Evolutionary conservation across 2,797 vertebrate genomes (phyloP), one percentile per base, ranked within the genome.

Genomic region (Pangasius larnaudii): DNA sequence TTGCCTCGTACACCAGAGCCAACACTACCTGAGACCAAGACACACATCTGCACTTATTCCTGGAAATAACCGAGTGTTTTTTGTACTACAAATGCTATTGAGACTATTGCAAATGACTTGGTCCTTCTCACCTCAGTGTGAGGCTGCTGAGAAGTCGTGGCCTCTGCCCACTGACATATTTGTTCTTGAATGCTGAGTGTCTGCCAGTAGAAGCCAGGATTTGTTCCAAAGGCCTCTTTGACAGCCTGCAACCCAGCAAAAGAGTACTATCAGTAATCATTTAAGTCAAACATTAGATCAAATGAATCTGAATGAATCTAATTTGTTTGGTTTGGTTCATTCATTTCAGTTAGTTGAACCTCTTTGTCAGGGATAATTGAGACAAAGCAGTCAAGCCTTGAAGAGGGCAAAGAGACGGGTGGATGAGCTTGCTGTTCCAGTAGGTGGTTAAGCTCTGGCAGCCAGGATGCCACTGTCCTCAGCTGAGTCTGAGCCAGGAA

Each of bases 181-280:
- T 90, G 22, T 84, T 95, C 95, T 89, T 90, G 90, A 8, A 93
- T 95, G 93, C 96, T 94, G 84, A 93, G 63, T 8, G 95, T 96
- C 92, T 96, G 96, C 77, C 95, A 96, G 91, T 93, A 95, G 94
- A 97, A 96, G 77, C 94, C 94, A 88, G 51, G 77, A 79, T 58
- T 94, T 79, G 88, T 82, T 0, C 87, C 91, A 91, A 96, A 96
- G 11, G 61, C 91, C 88, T 93, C 93, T 72, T 94, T 89, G 88
- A 92, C 93, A 11, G 93, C 94, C 96, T 97, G 93, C 22, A 89
- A 86, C 71, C n/a, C 53, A 89, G 74, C 11, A 82, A 56, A 53
- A 33, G 42, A 53, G 24, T 46, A 72, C 61, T n/a, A 51, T n/a
- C n/a, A 63, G 10, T 56, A 81, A 30, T 46, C 16, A 3, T 77